Conservation (phyloP, 1,140 invertebrate genomes). For the Magallana ariakensis region DNA sequence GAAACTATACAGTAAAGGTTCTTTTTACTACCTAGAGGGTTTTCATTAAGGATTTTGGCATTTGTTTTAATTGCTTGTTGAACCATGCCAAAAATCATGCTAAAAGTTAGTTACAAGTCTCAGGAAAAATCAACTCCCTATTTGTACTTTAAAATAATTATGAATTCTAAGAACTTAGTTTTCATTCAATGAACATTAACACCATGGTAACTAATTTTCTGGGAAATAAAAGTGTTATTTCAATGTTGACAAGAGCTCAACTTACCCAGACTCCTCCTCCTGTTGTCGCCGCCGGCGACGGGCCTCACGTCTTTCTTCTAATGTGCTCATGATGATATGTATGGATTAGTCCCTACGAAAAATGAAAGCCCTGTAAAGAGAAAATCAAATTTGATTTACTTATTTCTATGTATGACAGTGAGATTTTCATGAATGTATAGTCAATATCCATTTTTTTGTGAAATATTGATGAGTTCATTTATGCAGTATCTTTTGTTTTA, state of each 20-base stretch:
- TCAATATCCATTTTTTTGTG: too few relatives aligned
- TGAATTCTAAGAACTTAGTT: not conserved
- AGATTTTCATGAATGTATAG: too few relatives aligned
- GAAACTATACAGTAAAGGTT: not conserved
- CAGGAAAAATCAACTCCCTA: not conserved
- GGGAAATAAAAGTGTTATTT: not conserved
- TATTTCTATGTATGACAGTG: too few relatives aligned
- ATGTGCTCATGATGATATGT: constrained; percentile 59
- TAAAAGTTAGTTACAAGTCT: not conserved
- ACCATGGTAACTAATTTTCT: not conserved
- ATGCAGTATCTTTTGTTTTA: too few relatives aligned
- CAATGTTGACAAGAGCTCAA: not conserved
- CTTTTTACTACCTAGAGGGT: not conserved
- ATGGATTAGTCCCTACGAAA: constrained; percentile 43
- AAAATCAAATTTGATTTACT: not conserved
- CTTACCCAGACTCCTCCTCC: constrained; percentile 54
- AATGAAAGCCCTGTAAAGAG: constrained; percentile 43
- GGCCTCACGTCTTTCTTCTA: constrained; percentile 66
- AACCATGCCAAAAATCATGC: not conserved
- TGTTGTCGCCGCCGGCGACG: constrained; percentile 60
- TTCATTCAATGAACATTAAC: not conserved
- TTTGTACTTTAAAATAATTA: not conserved
- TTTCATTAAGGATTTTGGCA: not conserved
- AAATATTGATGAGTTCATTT: too few relatives aligned
- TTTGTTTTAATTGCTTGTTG: too few relatives aligned